phyloP scores from a whole-genome alignment of 2,113 vertebrate genomes.

The Lycaon pictus region DNA sequence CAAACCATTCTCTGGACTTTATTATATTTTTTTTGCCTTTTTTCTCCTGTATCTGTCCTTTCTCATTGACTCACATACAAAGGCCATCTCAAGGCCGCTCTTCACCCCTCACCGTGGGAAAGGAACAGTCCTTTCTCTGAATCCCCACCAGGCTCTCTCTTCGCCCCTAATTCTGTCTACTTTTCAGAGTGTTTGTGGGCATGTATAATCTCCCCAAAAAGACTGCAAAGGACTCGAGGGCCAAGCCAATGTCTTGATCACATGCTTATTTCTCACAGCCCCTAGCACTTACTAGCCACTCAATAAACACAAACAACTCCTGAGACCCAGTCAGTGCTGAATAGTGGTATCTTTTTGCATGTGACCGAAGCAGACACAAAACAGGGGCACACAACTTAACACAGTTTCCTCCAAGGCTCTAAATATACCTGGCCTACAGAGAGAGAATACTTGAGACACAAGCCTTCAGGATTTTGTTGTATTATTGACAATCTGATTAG shows the following conservation, averaged over 20 bases:
- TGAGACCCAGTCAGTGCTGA: neutral
- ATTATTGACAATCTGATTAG: neutral
- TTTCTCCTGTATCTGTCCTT: neutral
- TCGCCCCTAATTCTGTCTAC: neutral
- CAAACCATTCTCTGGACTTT: neutral
- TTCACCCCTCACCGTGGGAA: neutral
- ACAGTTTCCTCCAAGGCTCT: neutral
- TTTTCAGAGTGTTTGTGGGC: neutral
- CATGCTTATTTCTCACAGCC: neutral
- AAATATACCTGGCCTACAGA: neutral
- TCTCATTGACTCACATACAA: neutral
- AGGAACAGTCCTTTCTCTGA: neutral
- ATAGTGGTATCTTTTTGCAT: neutral
- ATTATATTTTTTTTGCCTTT: neutral
- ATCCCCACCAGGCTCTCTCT: neutral
- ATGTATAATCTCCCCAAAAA: neutral
- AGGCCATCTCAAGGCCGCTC: neutral
- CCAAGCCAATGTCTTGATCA: neutral
- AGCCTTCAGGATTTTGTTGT: neutral
- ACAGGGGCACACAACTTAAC: neutral
- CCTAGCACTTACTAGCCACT: neutral
- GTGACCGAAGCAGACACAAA: neutral
- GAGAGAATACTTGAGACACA: neutral
- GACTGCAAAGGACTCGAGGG: neutral
- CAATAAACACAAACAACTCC: neutral